phyloP scores from a whole-genome alignment of 30 jellyfish, hydroid and myxozoan genomes.

The Mastigias papua region DNA sequence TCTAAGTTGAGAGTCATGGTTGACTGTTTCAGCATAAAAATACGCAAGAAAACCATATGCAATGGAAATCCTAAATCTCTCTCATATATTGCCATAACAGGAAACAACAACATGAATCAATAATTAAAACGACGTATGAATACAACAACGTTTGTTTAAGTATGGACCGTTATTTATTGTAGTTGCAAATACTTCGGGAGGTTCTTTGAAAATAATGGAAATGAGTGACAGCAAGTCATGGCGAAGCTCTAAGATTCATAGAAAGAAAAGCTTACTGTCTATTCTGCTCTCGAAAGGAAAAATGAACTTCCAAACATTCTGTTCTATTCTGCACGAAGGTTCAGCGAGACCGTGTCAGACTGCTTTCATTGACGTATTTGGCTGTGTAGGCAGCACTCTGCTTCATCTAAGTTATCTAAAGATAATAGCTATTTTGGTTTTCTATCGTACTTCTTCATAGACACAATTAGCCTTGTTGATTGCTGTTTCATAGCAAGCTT shows the following conservation, averaged over 20 bases:
- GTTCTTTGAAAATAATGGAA: neutral
- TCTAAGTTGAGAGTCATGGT: no score
- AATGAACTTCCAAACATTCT: no score
- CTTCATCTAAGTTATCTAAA: no score
- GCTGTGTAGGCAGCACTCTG: no score
- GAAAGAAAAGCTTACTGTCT: neutral
- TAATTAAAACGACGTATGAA: neutral
- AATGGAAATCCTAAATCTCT: neutral
- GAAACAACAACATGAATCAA: neutral
- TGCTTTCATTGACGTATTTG: no score
- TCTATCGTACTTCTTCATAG: neutral
- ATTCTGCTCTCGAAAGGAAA: no score
- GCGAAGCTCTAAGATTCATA: no score
- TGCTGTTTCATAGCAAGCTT: slow-evolving; percentile 47
- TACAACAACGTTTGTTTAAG: neutral
- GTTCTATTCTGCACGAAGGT: no score
- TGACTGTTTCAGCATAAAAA: no score
- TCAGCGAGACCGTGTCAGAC: no score
- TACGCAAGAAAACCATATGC: no score
- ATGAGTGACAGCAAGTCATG: neutral
- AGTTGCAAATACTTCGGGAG: neutral
- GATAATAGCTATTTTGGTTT: neutral
- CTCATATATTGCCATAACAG: neutral
- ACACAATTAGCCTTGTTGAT: slow-evolving; percentile 17
- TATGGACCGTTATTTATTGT: neutral